These are phyloP conservation scores for Myripristis jacobus DNA, from an alignment of 2,797 vertebrate species.

Conservation along the genomic window DNA sequence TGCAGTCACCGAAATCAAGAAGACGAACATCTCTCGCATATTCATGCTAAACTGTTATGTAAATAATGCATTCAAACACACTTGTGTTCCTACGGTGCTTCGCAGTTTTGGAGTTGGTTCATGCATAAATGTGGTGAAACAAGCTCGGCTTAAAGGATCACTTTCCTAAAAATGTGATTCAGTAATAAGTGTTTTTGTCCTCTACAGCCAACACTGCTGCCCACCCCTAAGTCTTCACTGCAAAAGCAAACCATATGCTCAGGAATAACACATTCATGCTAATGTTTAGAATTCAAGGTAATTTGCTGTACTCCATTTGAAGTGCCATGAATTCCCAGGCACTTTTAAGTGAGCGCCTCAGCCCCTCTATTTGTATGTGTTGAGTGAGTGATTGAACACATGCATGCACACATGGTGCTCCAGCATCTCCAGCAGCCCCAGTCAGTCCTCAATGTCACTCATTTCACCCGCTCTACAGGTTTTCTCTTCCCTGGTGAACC, in stretches of 20 bases:
- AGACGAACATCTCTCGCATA: background rate
- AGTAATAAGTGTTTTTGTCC: constrained; percentile 21
- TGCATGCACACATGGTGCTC: constrained; percentile 35
- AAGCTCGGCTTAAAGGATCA: background rate
- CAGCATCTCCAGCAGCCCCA: constrained; percentile 57
- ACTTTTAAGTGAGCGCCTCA: constrained; percentile 61
- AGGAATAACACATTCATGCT: constrained; percentile 64
- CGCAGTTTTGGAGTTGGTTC: background rate
- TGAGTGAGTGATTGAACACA: constrained; percentile 51
- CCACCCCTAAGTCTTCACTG: constrained; percentile 17
- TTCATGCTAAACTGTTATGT: background rate
- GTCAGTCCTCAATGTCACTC: constrained; percentile 72
- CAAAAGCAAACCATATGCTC: constrained; percentile 32
- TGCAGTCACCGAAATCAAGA: no score
- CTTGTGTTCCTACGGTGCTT: background rate
- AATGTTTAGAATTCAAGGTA: constrained; percentile 61
- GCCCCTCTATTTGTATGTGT: constrained; percentile 60
- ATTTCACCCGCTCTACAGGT: constrained; percentile 62
- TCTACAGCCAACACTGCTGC: constrained; percentile 3
- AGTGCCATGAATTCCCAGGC: constrained; percentile 66
- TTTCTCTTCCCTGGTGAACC: constrained; percentile 53
- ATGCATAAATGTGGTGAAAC: background rate
- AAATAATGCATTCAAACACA: background rate
- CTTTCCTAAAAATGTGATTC: background rate
- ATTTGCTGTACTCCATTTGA: constrained; percentile 64